Evolutionary conservation across 1,140 invertebrate species (phyloP).

Genomic region (Dreissena polymorpha): DNA sequence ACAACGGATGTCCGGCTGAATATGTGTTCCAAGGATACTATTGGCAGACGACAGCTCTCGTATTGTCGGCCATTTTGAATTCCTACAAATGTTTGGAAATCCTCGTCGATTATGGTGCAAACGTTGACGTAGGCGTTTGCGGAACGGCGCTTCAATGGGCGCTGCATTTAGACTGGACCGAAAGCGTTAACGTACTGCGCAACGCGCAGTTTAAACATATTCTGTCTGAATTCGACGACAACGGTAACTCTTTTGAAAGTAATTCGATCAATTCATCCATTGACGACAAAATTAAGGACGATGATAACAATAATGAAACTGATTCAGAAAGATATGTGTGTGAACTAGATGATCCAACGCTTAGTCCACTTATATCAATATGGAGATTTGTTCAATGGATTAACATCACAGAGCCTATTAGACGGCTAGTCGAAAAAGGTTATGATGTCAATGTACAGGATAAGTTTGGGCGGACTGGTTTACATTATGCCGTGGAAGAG

Average conservation of each 20-base stretch:
- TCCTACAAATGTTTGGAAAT: constrained; percentile 43
- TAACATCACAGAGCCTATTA: constrained; percentile 35
- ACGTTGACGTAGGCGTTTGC: constrained; percentile 18
- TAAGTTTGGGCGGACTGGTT: constrained; percentile 23
- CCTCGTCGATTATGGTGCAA: constrained; percentile 44
- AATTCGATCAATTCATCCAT: neutral
- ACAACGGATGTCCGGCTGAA: constrained; percentile 34
- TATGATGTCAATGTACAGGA: constrained; percentile 40
- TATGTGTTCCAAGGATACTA: constrained; percentile 49
- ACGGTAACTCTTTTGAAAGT: neutral
- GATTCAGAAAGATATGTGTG: neutral
- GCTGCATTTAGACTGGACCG: constrained; percentile 20
- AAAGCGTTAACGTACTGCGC: constrained; percentile 29
- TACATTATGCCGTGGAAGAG: constrained; percentile 50
- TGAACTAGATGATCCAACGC: neutral
- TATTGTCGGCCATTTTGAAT: constrained; percentile 40
- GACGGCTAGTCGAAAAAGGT: constrained; percentile 13
- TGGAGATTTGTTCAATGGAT: constrained; percentile 54
- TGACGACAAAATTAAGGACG: neutral
- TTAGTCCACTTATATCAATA: constrained; percentile 33
- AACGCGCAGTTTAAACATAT: constrained; percentile 42
- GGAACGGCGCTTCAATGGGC: constrained; percentile 48
- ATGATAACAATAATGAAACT: neutral
- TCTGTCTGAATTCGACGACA: constrained; percentile 3
- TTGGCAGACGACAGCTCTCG: constrained; percentile 29